Percentiles rank a stretch among this genome's conserved stretches.
Conservation (phyloP, 2,888 invertebrate genomes). For the Smittia sp. region DNA sequence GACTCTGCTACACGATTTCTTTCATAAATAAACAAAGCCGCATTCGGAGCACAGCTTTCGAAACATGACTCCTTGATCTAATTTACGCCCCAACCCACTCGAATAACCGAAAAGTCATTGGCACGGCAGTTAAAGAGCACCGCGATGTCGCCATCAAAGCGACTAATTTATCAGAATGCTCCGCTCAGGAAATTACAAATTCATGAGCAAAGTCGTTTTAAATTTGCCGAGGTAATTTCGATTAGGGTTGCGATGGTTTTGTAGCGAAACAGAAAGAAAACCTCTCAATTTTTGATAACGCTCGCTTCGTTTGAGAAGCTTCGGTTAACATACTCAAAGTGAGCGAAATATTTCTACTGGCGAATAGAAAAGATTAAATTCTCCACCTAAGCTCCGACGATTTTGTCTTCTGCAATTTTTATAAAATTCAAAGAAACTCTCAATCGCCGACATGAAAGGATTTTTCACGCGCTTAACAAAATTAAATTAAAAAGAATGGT, state of each 20-base stretch:
- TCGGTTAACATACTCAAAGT: no score
- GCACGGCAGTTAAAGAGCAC: neutral
- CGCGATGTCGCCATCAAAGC: neutral
- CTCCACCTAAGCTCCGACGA: neutral
- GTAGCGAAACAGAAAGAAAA: neutral
- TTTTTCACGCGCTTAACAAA: neutral
- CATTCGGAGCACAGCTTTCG: no score
- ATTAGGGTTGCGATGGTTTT: no score
- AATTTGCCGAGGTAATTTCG: neutral
- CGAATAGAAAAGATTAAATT: no score
- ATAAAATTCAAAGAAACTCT: neutral
- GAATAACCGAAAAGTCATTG: neutral
- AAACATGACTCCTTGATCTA: no score
- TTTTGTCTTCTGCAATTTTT: neutral
- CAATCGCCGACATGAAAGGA: no score
- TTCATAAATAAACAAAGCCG: no score
- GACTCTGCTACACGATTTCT: neutral
- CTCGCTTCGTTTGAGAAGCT: no score
- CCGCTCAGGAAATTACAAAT: neutral
- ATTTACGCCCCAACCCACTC: neutral
- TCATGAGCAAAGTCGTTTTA: neutral
- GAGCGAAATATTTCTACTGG: no score
- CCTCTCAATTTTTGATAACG: neutral
- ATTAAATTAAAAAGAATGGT: neutral
- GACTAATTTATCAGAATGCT: neutral